Percentiles rank a stretch among this genome's conserved stretches.
Conservation (phyloP, 2,797 vertebrate genomes). For the Squalus acanthias region DNA sequence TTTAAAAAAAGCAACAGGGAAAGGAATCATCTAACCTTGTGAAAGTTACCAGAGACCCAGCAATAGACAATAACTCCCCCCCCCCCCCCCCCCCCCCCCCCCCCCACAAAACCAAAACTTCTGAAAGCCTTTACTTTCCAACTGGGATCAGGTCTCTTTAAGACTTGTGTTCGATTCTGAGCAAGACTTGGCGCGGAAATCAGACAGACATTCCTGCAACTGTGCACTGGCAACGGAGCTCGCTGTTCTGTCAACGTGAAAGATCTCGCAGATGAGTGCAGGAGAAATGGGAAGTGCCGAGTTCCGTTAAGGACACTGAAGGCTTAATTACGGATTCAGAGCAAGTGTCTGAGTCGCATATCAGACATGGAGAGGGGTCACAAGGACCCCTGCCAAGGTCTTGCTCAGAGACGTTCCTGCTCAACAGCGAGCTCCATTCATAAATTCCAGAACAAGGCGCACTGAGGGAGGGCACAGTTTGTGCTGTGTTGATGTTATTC, state of each 20-base stretch:
- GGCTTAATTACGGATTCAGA: not conserved
- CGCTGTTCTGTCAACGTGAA: not conserved
- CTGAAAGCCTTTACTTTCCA: not conserved
- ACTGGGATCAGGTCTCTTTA: not conserved
- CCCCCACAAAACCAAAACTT: too few relatives aligned
- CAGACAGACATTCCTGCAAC: conserved; percentile 22
- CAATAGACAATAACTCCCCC: not conserved
- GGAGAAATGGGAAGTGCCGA: not conserved
- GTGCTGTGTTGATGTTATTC: not conserved
- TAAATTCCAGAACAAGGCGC: not conserved
- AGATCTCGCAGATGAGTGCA: not conserved
- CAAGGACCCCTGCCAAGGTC: not conserved
- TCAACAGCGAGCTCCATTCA: conserved; percentile 26
- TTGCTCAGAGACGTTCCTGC: not conserved
- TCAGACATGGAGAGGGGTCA: not conserved
- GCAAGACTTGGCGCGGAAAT: not conserved
- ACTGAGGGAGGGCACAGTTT: not conserved
- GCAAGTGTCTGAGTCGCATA: not conserved
- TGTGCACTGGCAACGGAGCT: not conserved
- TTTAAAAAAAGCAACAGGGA: not conserved
- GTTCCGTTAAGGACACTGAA: not conserved
- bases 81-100: too few relatives aligned
- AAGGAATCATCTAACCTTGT: not conserved
- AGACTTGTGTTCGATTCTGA: not conserved
- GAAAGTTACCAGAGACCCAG: not conserved